Evolutionary conservation across 2,888 invertebrate genomes (phyloP).

Genomic region (Acrobasis repandana): DNA sequence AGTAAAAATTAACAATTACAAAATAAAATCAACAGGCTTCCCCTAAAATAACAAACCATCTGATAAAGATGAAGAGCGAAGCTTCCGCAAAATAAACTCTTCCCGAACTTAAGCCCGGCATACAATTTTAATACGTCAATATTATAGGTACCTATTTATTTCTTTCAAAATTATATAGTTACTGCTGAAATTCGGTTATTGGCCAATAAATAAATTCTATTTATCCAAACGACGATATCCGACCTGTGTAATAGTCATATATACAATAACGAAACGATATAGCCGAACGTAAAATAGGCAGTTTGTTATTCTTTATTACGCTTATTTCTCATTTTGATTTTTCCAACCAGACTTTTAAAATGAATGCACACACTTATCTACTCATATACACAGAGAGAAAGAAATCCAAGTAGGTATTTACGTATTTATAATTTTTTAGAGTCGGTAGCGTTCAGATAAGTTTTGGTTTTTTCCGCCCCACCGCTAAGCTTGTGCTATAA

Average conservation of each 20-base stretch:
- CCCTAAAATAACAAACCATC: background rate
- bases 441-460: too few relatives aligned
- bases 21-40: background rate
- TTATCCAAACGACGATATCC: background rate
- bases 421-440: too few relatives aligned
- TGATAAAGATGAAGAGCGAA: background rate
- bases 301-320: conserved; percentile 5
- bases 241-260: conserved; percentile 5
- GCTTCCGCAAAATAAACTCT: background rate
- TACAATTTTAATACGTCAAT: background rate
- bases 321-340: background rate
- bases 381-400: too few relatives aligned
- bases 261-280: conserved; percentile 13
- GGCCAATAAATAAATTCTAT: conserved; percentile 15
- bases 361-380: background rate
- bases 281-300: conserved; percentile 1
- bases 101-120: background rate
- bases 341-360: background rate
- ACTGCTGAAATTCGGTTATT: conserved; percentile 1
- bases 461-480: too few relatives aligned
- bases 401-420: too few relatives aligned
- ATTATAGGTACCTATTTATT: conserved; percentile 1
- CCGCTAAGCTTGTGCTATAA: too few relatives aligned
- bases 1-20: background rate
- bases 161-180: background rate